A percentile compares a stretch with the other conserved stretches of the same genome.
phyloP scores from a whole-genome alignment of 2,888 invertebrate species.

The Caradrina clavipalpis region DNA sequence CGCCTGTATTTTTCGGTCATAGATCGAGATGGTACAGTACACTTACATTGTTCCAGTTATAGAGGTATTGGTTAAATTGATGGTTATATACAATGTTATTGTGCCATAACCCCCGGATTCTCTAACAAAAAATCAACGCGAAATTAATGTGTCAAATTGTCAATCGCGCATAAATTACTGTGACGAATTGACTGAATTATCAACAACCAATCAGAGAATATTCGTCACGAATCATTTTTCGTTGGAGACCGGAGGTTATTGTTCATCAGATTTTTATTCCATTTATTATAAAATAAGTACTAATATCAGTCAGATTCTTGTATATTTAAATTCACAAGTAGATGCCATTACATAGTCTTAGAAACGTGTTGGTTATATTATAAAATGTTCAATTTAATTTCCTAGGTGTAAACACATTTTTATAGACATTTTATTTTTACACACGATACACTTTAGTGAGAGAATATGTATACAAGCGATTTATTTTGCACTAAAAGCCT shows the following conservation, averaged over 20 bases:
- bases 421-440: too few relatives aligned
- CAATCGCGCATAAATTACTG: too few relatives aligned
- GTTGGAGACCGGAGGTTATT: background rate
- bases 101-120: conserved; percentile 17
- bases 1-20: background rate
- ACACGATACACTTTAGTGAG: too few relatives aligned
- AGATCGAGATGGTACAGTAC: background rate
- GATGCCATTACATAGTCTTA: background rate
- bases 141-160: too few relatives aligned
- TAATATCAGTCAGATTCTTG: conserved; percentile 26
- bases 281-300: conserved; percentile 31
- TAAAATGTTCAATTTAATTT: background rate
- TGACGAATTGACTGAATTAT: too few relatives aligned
- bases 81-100: conserved; percentile 16
- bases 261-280: conserved; percentile 6
- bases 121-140: too few relatives aligned
- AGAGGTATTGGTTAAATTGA: background rate
- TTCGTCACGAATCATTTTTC: too few relatives aligned
- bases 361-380: background rate
- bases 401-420: background rate
- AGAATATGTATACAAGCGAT: background rate
- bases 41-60: background rate
- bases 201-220: too few relatives aligned
- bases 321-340: background rate
- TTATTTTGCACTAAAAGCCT: background rate